A percentile compares a stretch with the other conserved stretches of the same genome.
These are phyloP conservation scores for Piezodorus guildinii DNA, from an alignment of 1,140 invertebrate genomes.

Conservation along the genomic window DNA sequence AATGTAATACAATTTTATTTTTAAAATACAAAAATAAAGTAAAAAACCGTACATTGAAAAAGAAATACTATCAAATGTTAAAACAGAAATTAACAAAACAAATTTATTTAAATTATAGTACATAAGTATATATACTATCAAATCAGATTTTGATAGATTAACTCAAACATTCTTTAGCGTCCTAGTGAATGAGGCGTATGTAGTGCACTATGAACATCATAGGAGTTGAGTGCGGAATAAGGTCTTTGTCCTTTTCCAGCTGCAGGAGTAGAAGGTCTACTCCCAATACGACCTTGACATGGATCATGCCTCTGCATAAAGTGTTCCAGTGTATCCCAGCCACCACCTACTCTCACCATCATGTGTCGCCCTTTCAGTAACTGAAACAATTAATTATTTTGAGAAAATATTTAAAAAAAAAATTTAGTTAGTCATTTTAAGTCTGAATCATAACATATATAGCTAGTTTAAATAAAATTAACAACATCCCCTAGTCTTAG, in stretches of 20 bases:
- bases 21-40: too few species aligned
- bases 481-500: too few species aligned
- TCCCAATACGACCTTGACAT: constrained; percentile 62
- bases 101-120: too few species aligned
- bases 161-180: constrained; percentile 8
- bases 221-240: constrained; percentile 14
- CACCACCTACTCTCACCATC: constrained; percentile 87
- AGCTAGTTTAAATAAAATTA: too few species aligned
- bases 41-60: too few species aligned
- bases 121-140: too few species aligned
- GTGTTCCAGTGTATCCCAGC: constrained; percentile 87
- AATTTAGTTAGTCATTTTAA: too few species aligned
- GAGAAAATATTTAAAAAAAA: too few species aligned
- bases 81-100: too few species aligned
- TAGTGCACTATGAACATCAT: constrained; percentile 11
- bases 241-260: constrained; percentile 16
- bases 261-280: constrained; percentile 24
- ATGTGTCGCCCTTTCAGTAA: constrained; percentile 74
- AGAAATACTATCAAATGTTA: too few species aligned
- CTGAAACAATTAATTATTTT: constrained; percentile 37
- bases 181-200: constrained; percentile 16
- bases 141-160: neutral
- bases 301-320: constrained; percentile 83
- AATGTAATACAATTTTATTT: too few species aligned
- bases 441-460: too few species aligned